A percentile compares a stretch with the other conserved stretches of the same genome.
phyloP scores from a whole-genome alignment of 2,113 vertebrate species.

The Grammomys surdaster region DNA sequence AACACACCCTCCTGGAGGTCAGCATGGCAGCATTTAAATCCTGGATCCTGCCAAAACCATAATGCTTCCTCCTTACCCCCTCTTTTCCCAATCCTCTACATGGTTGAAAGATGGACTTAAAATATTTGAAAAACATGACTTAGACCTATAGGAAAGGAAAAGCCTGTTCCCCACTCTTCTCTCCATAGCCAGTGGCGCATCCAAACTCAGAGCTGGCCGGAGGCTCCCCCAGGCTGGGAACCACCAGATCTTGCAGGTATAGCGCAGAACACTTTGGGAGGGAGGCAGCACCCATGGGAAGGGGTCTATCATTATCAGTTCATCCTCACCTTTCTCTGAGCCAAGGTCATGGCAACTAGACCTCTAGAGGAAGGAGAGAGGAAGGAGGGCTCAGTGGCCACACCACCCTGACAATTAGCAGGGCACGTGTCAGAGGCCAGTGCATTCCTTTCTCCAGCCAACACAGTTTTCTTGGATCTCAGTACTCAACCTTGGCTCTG shows the following conservation, averaged over 20 bases:
- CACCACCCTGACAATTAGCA: slow-evolving; percentile 71
- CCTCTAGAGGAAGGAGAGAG: neutral
- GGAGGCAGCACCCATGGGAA: no score
- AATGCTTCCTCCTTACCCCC: neutral
- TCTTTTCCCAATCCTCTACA: neutral
- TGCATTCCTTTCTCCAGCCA: slow-evolving; percentile 68
- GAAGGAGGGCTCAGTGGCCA: neutral
- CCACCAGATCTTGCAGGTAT: neutral
- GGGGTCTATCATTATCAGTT: neutral
- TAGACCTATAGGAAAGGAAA: slow-evolving; percentile 21
- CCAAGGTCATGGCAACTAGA: neutral
- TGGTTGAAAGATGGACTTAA: neutral
- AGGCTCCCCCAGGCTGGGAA: neutral
- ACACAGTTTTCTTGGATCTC: slow-evolving; percentile 81
- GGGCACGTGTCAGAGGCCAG: slow-evolving; percentile 67
- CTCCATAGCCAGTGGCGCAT: neutral
- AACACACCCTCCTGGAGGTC: neutral
- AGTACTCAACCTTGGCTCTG: slow-evolving; percentile 72
- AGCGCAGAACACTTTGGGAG: neutral
- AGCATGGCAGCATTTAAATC: neutral
- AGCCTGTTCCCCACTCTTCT: neutral
- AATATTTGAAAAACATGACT: neutral
- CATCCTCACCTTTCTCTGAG: neutral
- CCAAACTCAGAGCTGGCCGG: neutral
- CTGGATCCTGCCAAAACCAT: neutral